Evolutionary conservation across 2,888 invertebrate genomes (phyloP).

Genomic region (Marronus borbonicus): DNA sequence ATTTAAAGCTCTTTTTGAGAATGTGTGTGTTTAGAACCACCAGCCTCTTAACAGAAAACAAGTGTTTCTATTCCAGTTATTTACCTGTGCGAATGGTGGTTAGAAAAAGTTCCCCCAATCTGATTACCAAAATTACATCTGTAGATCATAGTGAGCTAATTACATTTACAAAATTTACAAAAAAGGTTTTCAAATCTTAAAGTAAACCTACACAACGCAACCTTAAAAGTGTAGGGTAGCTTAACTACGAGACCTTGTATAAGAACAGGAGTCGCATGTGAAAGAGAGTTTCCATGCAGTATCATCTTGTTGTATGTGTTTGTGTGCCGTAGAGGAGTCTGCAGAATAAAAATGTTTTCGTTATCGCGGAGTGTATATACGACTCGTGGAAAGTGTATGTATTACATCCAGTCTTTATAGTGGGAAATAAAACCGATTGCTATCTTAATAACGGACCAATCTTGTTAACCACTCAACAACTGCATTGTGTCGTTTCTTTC

Average conservation of each 20-base stretch:
- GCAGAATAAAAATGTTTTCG: constrained; percentile 45
- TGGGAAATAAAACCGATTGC: constrained; percentile 71
- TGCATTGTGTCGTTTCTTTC: constrained; percentile 66
- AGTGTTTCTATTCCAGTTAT: no score
- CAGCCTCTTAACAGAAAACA: no score
- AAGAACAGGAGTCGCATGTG: neutral
- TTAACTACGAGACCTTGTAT: neutral
- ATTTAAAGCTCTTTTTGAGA: no score
- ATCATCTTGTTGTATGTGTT: constrained; percentile 11
- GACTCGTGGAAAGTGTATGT: constrained; percentile 68
- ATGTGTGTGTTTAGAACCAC: no score
- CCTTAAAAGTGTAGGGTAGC: no score
- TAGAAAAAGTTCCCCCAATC: no score
- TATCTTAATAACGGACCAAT: constrained; percentile 71
- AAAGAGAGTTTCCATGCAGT: neutral
- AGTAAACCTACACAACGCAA: no score
- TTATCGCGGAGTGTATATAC: constrained; percentile 53
- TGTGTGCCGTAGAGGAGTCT: constrained; percentile 39
- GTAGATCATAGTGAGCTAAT: no score
- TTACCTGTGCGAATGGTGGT: no score
- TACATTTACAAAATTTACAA: no score
- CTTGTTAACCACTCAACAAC: constrained; percentile 70
- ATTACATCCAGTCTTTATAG: constrained; percentile 69
- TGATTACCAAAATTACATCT: no score
- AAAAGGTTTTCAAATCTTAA: no score